Conservation (phyloP, 2,113 vertebrate species). For the Ophthalmolycus amberensis region DNA sequence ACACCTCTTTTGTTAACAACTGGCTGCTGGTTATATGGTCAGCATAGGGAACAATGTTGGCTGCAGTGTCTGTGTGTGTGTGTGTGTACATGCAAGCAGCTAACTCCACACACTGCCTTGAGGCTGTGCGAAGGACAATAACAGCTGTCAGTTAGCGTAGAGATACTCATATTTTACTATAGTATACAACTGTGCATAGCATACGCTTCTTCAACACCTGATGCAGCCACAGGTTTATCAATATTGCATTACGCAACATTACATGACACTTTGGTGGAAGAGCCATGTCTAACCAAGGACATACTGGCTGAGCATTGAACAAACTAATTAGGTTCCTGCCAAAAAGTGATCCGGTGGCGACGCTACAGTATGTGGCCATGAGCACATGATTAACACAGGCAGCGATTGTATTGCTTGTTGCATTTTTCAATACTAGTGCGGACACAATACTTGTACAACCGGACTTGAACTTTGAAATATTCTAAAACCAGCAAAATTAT, state of each 20-base stretch:
- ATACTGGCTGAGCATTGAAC: neutral
- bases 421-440: too few species aligned
- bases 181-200: neutral
- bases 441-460: too few species aligned
- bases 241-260: neutral
- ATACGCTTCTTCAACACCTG: neutral
- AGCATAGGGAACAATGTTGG: slow-evolving; percentile 38
- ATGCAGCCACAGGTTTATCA: neutral
- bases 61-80: neutral
- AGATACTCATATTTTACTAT: neutral
- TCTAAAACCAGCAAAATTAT: neutral
- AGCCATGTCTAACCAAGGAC: slow-evolving; percentile 12
- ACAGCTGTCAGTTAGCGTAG: neutral
- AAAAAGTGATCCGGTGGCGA: neutral
- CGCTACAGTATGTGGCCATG: neutral
- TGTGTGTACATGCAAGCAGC: neutral
- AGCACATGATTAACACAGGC: neutral
- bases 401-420: too few species aligned
- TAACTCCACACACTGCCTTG: neutral
- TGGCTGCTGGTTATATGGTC: slow-evolving; percentile 37
- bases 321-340: neutral
- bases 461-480: neutral
- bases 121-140: neutral
- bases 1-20: slow-evolving; percentile 51
- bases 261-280: neutral